Evolutionary conservation across 2,113 vertebrate genomes (phyloP).

Genomic region (Urocynchramus pylzowi): DNA sequence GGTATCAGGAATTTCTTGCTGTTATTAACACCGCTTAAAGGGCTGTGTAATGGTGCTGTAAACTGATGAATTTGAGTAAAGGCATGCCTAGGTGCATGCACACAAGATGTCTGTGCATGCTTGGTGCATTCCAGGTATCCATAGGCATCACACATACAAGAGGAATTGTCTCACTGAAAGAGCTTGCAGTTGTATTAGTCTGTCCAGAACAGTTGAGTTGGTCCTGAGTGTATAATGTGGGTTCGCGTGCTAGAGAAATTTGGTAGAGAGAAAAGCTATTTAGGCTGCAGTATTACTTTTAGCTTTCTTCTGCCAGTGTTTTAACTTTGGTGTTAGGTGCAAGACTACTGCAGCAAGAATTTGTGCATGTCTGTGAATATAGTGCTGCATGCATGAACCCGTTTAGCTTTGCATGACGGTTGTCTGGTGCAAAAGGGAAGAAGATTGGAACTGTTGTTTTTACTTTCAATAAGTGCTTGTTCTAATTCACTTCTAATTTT

Average conservation of each 20-base stretch:
- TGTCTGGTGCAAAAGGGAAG: background rate
- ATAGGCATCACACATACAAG: accelerated
- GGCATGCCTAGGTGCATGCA: background rate
- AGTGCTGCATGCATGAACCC: background rate
- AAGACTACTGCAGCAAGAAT: background rate
- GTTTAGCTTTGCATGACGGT: background rate
- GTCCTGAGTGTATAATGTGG: background rate
- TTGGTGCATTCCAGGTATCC: background rate
- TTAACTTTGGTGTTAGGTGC: background rate
- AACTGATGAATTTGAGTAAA: background rate
- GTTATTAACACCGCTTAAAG: background rate
- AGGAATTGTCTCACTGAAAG: background rate
- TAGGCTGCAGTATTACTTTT: background rate
- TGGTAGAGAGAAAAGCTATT: background rate
- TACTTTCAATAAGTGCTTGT: background rate
- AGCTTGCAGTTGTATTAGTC: background rate
- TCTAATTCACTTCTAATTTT: background rate
- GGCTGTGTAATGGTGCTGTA: background rate
- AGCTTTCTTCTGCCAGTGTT: background rate
- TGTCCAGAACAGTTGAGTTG: background rate
- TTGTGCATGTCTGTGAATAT: background rate
- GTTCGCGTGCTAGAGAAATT: background rate
- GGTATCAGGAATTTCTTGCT: background rate
- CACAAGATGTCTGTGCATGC: background rate
- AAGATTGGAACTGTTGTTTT: background rate